Evolutionary conservation across 2,113 vertebrate species (phyloP).

Genomic region (Clarias batrachus): DNA sequence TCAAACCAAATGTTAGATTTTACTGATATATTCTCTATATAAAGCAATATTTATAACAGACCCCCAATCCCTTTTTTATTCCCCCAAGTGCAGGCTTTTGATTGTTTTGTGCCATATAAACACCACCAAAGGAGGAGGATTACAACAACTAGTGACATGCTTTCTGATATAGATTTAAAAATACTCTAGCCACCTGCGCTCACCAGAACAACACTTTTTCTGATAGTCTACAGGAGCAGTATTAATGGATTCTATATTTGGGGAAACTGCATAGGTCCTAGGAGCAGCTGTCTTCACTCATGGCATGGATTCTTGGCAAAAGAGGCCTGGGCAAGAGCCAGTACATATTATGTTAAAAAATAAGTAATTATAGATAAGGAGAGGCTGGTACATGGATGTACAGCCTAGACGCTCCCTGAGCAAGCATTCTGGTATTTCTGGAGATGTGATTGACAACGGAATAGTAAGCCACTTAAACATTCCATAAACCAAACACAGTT

Average conservation of each 20-base stretch:
- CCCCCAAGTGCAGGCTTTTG: not conserved
- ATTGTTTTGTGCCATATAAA: constrained; percentile 9
- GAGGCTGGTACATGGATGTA: constrained; percentile 44
- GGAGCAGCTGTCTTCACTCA: constrained; percentile 52
- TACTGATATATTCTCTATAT: not conserved
- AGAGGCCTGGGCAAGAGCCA: constrained; percentile 56
- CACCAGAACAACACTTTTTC: not conserved
- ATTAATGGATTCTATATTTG: constrained; percentile 53
- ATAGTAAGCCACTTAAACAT: constrained; percentile 24
- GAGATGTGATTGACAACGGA: constrained; percentile 45
- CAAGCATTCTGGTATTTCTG: constrained; percentile 44
- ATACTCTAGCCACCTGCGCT: constrained; percentile 36
- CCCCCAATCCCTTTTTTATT: not conserved
- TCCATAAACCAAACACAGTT: not conserved
- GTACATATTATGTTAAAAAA: constrained; percentile 70
- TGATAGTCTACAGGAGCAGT: constrained; percentile 23
- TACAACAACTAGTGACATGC: constrained; percentile 35
- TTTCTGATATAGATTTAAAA: constrained; percentile 24
- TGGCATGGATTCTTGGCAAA: constrained; percentile 58
- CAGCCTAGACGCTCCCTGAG: constrained; percentile 34
- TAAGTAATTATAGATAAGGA: constrained; percentile 70
- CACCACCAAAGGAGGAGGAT: constrained; percentile 6
- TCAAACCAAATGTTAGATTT: not conserved
- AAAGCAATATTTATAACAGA: constrained; percentile 1
- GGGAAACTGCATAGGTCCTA: constrained; percentile 33